Base-by-base conservation (phyloP, 2,888 invertebrate genomes). In the Celastrina argiolus region DNA sequence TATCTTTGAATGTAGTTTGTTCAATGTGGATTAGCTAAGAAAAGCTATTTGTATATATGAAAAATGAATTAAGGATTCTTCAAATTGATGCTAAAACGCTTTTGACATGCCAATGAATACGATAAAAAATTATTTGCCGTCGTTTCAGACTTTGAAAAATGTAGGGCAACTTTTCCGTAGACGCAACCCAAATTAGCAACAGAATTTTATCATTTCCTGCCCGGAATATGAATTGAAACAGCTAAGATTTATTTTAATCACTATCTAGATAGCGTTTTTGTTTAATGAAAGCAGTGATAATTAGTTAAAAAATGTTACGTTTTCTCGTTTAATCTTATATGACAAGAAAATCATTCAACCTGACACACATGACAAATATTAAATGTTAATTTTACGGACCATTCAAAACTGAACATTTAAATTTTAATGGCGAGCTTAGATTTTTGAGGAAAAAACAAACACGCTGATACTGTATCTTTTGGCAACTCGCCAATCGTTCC, bases 401-500 rank as follows among this genome's bases (percentile, higher is more conserved):
- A 81, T 83, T 82, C 77, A 78, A 76, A 76, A 73, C 72, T 75
- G 72, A 74, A 74, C 78, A 76, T 76, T 73, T 73, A 73, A 75
- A 75, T 78, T 81, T 77, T 75, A 76, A 77, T 75, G 76, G 69
- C 71, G 72, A 71, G 69, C 75, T 72, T 75, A 73, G 69, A 74
- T 74, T 75, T 76, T 74, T 72, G 73, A 81, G 80, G 78, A 79
- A 76, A 81, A 83, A 80, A 67, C 68, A 73, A 73, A 72, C 72
- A 69, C 69, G 71, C 71, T 71, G 69, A 71, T 71, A 72, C 69
- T 70, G 70, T 78, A 75, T 75, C 72, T 69, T 67, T 82, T 89
- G 90, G 90, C 85, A 63, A 12, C 8, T 2, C 71, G 86, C 90
- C 90, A 90, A 83, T 74, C 85, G 82, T 81, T 87, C 81, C 85